Evolutionary conservation across 2,113 vertebrate species (phyloP).

Genomic region (Lethenteron reissneri): DNA sequence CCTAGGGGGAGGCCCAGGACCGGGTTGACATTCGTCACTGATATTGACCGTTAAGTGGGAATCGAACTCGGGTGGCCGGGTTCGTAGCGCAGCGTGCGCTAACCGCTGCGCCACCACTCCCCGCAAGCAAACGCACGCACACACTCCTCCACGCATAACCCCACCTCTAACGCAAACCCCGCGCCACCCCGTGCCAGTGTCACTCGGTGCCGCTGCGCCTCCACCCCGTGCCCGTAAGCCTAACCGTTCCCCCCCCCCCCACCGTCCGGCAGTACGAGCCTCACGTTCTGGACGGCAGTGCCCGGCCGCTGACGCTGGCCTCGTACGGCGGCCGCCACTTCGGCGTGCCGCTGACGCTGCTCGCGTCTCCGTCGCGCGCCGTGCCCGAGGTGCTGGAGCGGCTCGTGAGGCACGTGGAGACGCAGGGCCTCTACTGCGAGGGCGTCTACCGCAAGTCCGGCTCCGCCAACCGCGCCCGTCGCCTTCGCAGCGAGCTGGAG

Average conservation of each 20-base stretch:
- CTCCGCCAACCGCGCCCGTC: conserved; percentile 70
- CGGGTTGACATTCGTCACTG: too few species aligned
- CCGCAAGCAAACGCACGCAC: too few species aligned
- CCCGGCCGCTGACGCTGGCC: neutral
- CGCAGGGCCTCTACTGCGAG: conserved; percentile 79
- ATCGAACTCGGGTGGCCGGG: too few species aligned
- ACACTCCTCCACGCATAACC: too few species aligned
- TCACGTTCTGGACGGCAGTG: neutral
- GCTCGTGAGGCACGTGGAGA: conserved; percentile 25
- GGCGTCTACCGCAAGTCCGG: conserved; percentile 94
- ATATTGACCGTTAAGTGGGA: too few species aligned
- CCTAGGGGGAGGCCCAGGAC: too few species aligned
- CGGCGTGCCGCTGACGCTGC: neutral
- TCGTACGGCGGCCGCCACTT: neutral
- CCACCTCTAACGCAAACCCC: neutral
- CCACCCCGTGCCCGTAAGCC: neutral
- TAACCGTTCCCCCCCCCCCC: neutral
- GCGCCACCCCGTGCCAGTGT: neutral
- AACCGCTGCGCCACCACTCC: too few species aligned
- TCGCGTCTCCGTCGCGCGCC: neutral
- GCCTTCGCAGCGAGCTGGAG: conserved; percentile 58
- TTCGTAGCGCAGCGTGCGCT: too few species aligned
- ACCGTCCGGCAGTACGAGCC: neutral
- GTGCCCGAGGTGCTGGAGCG: neutral
- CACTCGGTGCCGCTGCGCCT: neutral